Evolutionary conservation across 2,888 invertebrate species (phyloP).

Genomic region (Morpho achilles): DNA sequence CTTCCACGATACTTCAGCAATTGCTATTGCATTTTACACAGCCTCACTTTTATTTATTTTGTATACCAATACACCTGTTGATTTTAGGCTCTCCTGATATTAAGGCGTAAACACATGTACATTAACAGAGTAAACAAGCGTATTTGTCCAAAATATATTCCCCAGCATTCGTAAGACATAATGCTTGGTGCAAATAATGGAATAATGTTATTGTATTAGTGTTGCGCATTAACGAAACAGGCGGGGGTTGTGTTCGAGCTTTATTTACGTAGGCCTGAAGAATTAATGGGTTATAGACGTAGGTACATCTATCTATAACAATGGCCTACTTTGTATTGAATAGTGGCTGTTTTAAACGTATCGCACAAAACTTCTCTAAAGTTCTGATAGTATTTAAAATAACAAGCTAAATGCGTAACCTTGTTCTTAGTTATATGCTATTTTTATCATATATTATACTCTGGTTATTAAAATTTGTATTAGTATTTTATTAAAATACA

Average conservation of each 20-base stretch:
- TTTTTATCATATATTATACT: no score
- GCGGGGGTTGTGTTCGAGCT: conserved; percentile 9
- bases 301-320: not conserved
- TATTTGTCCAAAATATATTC: conserved; percentile 21
- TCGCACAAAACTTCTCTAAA: no score
- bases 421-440: no score
- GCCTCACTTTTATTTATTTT: no score
- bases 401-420: no score
- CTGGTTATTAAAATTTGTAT: no score
- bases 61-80: not conserved
- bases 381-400: no score
- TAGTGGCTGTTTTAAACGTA: no score
- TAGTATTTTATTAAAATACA: no score
- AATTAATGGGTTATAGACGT: conserved; percentile 7
- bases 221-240: conserved; percentile 25
- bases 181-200: conserved; percentile 44
- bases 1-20: no score
- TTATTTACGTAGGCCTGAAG: conserved; percentile 12
- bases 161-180: conserved; percentile 9
- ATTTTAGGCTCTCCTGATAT: not conserved
- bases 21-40: no score
- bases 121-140: conserved; percentile 12
- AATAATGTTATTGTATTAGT: conserved; percentile 46
- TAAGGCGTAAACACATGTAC: conserved; percentile 13
- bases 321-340: no score